A percentile compares a stretch with the other conserved stretches of the same genome.
phyloP scores from a whole-genome alignment of 2,888 invertebrate genomes.

The Lissocephala sabroskyi region DNA sequence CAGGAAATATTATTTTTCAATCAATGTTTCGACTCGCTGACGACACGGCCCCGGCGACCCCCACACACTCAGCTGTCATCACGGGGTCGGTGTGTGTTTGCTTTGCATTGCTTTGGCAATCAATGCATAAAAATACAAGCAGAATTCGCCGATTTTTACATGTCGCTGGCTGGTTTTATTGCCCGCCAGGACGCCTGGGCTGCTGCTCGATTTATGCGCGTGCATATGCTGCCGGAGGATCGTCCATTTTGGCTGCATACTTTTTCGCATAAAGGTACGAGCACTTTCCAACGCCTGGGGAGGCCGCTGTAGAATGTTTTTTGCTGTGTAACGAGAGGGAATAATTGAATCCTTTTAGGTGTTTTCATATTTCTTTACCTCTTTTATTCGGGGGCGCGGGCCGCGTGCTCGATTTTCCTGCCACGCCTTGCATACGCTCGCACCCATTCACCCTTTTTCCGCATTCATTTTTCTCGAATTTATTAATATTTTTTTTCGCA shows the following conservation, averaged over 20 bases:
- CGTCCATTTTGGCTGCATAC: conserved; percentile 59
- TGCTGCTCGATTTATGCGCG: conserved; percentile 52
- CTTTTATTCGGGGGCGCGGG: no score
- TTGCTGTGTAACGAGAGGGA: conserved; percentile 62
- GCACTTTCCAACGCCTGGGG: no score
- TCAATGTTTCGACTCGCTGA: conserved; percentile 32
- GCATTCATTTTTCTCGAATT: not conserved
- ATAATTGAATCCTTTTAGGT: conserved; percentile 66
- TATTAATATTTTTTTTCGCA: conserved; percentile 24
- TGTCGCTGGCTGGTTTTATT: conserved; percentile 50
- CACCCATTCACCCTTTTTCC: conserved; percentile 30
- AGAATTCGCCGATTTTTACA: conserved; percentile 63
- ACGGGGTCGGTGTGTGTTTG: conserved; percentile 26
- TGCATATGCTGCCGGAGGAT: conserved; percentile 27
- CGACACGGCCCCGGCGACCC: not conserved
- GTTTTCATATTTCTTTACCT: conserved; percentile 55
- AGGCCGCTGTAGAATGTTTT: conserved; percentile 38
- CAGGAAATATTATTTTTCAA: conserved; percentile 55
- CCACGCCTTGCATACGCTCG: conserved; percentile 9
- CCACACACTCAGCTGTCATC: not conserved
- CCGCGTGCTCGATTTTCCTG: no score
- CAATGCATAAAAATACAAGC: conserved; percentile 64
- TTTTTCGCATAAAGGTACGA: conserved; percentile 56
- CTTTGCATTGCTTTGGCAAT: conserved; percentile 57
- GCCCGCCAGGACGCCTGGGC: conserved; percentile 19